Conservation (phyloP, 2,113 vertebrate species). For the Lampris incognitus region DNA sequence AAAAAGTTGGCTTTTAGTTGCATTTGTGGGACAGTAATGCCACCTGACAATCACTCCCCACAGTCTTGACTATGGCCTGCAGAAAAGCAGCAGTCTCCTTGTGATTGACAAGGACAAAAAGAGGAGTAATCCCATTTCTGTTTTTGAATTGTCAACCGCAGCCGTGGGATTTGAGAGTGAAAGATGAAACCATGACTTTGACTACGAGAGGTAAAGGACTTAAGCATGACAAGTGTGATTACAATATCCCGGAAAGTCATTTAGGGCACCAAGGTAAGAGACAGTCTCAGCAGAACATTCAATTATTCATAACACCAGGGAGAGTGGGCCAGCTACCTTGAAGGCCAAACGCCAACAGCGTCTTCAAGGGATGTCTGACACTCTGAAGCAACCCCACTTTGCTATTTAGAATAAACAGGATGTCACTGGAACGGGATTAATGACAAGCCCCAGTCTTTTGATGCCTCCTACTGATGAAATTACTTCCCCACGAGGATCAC, state of each 20-base stretch:
- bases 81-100: slow-evolving; percentile 61
- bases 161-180: slow-evolving; percentile 77
- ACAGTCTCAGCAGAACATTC: slow-evolving; percentile 70
- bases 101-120: slow-evolving; percentile 87
- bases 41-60: slow-evolving; percentile 81
- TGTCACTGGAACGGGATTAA: background rate
- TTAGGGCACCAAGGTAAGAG: slow-evolving; percentile 69
- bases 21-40: slow-evolving; percentile 78
- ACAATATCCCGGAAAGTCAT: slow-evolving; percentile 75
- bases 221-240: slow-evolving; percentile 80
- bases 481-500: background rate
- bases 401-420: slow-evolving; percentile 11
- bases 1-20: slow-evolving; percentile 79
- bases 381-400: slow-evolving; percentile 24
- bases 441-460: background rate
- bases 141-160: slow-evolving; percentile 82
- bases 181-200: slow-evolving; percentile 84
- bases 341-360: slow-evolving; percentile 72
- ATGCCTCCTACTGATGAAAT: background rate
- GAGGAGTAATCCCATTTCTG: slow-evolving; percentile 76
- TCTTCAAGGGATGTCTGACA: slow-evolving; percentile 40
- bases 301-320: slow-evolving; percentile 76
- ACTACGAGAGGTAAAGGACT: slow-evolving; percentile 78
- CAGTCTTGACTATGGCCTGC: slow-evolving; percentile 75
- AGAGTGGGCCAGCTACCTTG: slow-evolving; percentile 55